Evolutionary conservation across 1,140 invertebrate species (phyloP).

Genomic region (Heliconius congener): DNA sequence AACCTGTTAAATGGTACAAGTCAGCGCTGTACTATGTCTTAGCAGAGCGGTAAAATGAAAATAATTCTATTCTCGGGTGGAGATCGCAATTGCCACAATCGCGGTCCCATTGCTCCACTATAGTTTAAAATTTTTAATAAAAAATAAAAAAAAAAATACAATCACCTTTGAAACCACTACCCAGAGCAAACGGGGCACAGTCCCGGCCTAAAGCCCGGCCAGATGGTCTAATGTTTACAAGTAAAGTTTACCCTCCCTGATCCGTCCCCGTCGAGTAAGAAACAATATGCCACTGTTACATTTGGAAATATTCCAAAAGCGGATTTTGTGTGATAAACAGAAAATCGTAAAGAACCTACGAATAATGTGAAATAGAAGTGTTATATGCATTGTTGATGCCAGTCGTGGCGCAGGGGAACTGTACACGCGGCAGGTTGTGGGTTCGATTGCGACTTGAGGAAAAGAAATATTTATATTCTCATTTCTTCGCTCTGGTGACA

Average conservation of each 20-base stretch:
- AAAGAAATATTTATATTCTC: too few species aligned
- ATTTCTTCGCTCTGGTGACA: too few species aligned
- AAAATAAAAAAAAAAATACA: background rate
- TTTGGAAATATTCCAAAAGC: constrained; percentile 42
- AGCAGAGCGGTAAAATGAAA: too few species aligned
- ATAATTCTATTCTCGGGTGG: too few species aligned
- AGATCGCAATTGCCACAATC: too few species aligned
- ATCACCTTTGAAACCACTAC: background rate
- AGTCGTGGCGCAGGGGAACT: too few species aligned
- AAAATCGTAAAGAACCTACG: constrained; percentile 38
- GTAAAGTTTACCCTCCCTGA: constrained; percentile 38
- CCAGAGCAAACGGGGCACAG: constrained; percentile 30
- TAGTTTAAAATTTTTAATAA: background rate
- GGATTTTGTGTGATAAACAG: constrained; percentile 44
- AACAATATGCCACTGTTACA: constrained; percentile 39
- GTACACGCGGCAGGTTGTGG: too few species aligned
- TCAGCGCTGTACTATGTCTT: too few species aligned
- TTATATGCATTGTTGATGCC: background rate
- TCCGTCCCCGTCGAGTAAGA: constrained; percentile 29
- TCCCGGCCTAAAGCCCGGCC: constrained; percentile 18
- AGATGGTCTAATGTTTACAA: constrained; percentile 37
- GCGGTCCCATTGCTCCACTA: background rate
- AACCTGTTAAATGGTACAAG: too few species aligned
- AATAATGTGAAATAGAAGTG: background rate
- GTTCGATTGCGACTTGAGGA: too few species aligned